Evolutionary conservation across 2,888 invertebrate genomes (phyloP).

Genomic region (Leucophora obtusa): DNA sequence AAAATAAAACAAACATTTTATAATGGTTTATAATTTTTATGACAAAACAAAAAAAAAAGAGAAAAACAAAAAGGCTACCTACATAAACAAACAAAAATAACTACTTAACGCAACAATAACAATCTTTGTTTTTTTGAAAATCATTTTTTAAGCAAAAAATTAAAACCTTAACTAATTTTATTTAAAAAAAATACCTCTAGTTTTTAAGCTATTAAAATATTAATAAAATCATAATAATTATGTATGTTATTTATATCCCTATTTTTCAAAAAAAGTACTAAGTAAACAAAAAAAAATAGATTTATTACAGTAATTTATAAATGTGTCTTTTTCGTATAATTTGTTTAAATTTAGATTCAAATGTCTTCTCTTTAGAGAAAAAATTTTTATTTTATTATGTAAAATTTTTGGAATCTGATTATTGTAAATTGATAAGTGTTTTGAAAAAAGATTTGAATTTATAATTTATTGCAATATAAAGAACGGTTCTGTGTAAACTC

Average conservation of each 20-base stretch:
- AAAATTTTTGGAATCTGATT: neutral
- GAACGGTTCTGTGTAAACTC: no score
- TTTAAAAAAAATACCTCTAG: constrained; percentile 53
- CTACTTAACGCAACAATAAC: constrained; percentile 62
- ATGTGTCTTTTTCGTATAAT: neutral
- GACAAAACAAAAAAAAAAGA: constrained; percentile 20
- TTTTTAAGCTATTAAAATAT: constrained; percentile 50
- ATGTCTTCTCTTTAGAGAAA: neutral
- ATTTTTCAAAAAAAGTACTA: constrained; percentile 26
- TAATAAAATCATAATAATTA: constrained; percentile 38
- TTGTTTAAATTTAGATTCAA: neutral
- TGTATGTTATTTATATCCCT: constrained; percentile 47
- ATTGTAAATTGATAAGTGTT: neutral
- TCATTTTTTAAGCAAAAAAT: constrained; percentile 29
- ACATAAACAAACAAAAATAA: constrained; percentile 16
- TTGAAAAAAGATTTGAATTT: neutral
- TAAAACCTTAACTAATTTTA: constrained; percentile 51
- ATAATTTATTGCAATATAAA: no score
- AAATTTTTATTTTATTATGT: neutral
- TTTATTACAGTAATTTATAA: neutral
- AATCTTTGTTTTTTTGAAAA: constrained; percentile 52
- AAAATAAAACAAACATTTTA: constrained; percentile 32
- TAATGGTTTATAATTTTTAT: constrained; percentile 45
- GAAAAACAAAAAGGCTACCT: constrained; percentile 35
- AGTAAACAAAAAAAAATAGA: constrained; percentile 15